Percentiles rank a stretch among this genome's conserved stretches.
phyloP scores from a whole-genome alignment of 1,140 invertebrate genomes.

The Drosophila sturtevanti region DNA sequence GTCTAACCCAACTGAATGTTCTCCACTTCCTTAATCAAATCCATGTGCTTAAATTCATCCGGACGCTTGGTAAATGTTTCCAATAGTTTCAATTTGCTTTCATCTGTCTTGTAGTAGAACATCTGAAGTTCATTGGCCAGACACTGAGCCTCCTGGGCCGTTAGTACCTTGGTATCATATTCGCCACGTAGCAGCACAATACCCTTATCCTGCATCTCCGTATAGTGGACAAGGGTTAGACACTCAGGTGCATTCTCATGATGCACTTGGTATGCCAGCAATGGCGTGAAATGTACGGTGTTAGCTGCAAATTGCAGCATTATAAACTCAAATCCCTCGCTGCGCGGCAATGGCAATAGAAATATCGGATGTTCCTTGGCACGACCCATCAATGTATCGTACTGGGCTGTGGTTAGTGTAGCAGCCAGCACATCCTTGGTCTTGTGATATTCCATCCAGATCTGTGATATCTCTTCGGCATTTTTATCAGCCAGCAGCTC shows the following conservation, averaged over 20 bases:
- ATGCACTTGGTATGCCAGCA: slow-evolving; percentile 93
- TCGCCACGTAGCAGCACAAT: slow-evolving; percentile 94
- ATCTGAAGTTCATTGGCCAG: slow-evolving; percentile 93
- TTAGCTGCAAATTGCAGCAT: slow-evolving; percentile 90
- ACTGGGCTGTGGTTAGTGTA: slow-evolving; percentile 86
- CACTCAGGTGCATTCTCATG: slow-evolving; percentile 96
- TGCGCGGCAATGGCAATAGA: slow-evolving; percentile 91
- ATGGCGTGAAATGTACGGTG: slow-evolving; percentile 93
- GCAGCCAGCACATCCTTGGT: slow-evolving; percentile 90
- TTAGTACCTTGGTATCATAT: slow-evolving; percentile 92
- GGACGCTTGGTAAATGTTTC: slow-evolving; percentile 89
- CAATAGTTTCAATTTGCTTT: slow-evolving; percentile 86
- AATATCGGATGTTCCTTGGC: slow-evolving; percentile 88
- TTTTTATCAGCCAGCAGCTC: slow-evolving; percentile 90
- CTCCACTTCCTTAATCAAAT: slow-evolving; percentile 92
- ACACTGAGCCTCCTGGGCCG: slow-evolving; percentile 91
- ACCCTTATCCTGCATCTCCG: slow-evolving; percentile 90
- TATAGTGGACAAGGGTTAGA: slow-evolving; percentile 91
- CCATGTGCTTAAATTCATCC: slow-evolving; percentile 91
- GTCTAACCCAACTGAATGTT: slow-evolving; percentile 85
- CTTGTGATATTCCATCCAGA: slow-evolving; percentile 92
- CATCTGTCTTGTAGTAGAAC: slow-evolving; percentile 89
- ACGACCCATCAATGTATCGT: slow-evolving; percentile 85
- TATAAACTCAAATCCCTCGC: slow-evolving; percentile 94
- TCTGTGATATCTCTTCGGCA: slow-evolving; percentile 88